These are phyloP conservation scores for Trachelus iudaicus DNA, from an alignment of 2,888 invertebrate species.

Conservation along the genomic window DNA sequence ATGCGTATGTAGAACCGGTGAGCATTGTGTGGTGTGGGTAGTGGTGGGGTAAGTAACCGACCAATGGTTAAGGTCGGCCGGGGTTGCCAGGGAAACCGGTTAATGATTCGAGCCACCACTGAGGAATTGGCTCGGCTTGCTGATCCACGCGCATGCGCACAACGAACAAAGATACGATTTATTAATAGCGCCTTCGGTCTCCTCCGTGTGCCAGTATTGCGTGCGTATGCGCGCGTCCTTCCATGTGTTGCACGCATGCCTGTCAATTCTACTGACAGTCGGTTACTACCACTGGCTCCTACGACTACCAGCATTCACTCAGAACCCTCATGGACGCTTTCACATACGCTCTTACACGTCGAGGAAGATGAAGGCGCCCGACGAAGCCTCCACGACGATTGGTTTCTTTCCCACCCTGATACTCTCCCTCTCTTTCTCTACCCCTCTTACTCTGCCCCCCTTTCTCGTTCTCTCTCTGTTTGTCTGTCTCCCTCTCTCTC, in stretches of 20 bases:
- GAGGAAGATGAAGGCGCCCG: constrained; percentile 13
- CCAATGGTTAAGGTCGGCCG: constrained; percentile 59
- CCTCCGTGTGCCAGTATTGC: neutral
- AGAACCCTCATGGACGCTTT: neutral
- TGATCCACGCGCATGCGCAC: constrained; percentile 21
- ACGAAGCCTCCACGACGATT: constrained; percentile 54
- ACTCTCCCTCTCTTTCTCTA: constrained; percentile 30
- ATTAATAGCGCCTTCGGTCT: constrained; percentile 26
- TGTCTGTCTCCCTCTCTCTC: constrained; percentile 22
- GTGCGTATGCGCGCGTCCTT: constrained; percentile 1
- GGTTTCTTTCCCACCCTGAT: constrained; percentile 58
- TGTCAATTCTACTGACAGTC: neutral
- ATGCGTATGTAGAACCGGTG: constrained; percentile 10
- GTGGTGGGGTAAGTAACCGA: constrained; percentile 45
- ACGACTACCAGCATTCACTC: constrained; percentile 19
- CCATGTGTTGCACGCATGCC: constrained; percentile 13
- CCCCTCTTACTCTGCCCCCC: constrained; percentile 22
- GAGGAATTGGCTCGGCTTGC: constrained; percentile 58
- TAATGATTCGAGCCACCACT: constrained; percentile 65
- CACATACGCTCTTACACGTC: neutral
- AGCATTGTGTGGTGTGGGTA: constrained; percentile 17
- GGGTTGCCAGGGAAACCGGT: constrained; percentile 65
- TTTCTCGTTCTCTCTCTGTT: constrained; percentile 29
- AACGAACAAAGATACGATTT: constrained; percentile 24
- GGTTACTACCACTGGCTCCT: constrained; percentile 6